phyloP scores from a whole-genome alignment of 2,797 vertebrate species.

The Sitta carolinensis region DNA sequence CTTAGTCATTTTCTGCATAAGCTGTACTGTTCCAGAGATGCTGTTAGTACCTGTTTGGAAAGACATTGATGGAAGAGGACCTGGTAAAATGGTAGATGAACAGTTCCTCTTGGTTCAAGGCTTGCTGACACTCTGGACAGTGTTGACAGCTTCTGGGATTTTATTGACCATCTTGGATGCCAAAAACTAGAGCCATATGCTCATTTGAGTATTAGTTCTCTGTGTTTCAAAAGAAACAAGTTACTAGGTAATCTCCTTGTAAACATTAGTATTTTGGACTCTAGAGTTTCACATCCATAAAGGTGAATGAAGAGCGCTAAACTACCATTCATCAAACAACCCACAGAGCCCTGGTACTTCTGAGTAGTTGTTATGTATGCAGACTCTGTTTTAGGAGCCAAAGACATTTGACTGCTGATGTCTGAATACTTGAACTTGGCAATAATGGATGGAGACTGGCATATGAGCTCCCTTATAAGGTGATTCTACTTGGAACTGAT shows the following conservation, averaged over 20 bases:
- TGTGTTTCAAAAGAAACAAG: not conserved
- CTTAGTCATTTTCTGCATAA: not conserved
- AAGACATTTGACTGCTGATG: not conserved
- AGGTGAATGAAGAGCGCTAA: not conserved
- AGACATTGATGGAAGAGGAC: not conserved
- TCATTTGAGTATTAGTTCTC: not conserved
- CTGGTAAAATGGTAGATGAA: not conserved
- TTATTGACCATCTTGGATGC: not conserved
- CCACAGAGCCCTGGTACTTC: not conserved
- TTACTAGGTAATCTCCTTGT: not conserved
- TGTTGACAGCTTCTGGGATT: not conserved
- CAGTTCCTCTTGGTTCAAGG: not conserved
- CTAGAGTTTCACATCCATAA: not conserved
- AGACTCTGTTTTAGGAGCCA: not conserved
- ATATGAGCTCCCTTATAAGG: not conserved
- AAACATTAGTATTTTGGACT: conserved; percentile 18
- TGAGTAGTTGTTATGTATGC: not conserved
- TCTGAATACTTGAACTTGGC: not conserved
- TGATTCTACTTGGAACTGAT: not conserved
- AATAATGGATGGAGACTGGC: not conserved
- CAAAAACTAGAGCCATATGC: not conserved
- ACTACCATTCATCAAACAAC: not conserved
- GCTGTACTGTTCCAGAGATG: not conserved
- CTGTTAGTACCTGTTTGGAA: not conserved
- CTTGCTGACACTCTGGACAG: not conserved